phyloP scores from a whole-genome alignment of 2,888 invertebrate species.

The Dryadula phaetusa region DNA sequence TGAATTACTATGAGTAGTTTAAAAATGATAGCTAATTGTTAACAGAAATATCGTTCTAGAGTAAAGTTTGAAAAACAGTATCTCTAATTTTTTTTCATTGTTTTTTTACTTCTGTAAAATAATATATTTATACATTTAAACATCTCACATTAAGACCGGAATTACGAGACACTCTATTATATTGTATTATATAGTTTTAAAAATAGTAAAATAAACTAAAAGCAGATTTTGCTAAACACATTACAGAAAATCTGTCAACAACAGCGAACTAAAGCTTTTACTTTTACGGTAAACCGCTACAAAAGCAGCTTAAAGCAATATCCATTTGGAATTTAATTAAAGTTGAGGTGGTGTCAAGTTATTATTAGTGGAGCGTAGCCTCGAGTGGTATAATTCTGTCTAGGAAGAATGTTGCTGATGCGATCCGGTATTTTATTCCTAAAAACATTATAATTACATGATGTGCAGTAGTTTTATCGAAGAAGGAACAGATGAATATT shows the following conservation, averaged over 20 bases:
- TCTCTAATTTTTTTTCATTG: too few species aligned
- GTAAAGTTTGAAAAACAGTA: background rate
- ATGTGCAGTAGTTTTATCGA: background rate
- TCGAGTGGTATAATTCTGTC: conserved; percentile 25
- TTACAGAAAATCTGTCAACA: conserved; percentile 15
- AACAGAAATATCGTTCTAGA: background rate
- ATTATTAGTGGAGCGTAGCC: conserved; percentile 16
- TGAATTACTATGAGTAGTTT: background rate
- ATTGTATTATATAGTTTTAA: background rate
- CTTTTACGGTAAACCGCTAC: conserved; percentile 28
- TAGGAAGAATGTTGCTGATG: conserved; percentile 12
- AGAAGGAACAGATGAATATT: too few species aligned
- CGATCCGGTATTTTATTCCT: background rate
- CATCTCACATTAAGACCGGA: too few species aligned
- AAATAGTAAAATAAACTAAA: background rate
- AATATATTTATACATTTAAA: too few species aligned
- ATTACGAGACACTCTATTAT: too few species aligned
- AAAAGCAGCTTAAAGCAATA: conserved; percentile 28
- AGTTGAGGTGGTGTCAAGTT: conserved; percentile 28
- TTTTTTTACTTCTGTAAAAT: too few species aligned
- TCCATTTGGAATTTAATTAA: conserved; percentile 31
- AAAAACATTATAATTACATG: background rate
- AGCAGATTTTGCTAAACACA: conserved; percentile 4
- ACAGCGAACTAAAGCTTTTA: conserved; percentile 22
- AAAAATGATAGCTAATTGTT: background rate